These are phyloP conservation scores for Calycopis cecrops DNA, from an alignment of 1,140 invertebrate genomes.

Conservation along the genomic window DNA sequence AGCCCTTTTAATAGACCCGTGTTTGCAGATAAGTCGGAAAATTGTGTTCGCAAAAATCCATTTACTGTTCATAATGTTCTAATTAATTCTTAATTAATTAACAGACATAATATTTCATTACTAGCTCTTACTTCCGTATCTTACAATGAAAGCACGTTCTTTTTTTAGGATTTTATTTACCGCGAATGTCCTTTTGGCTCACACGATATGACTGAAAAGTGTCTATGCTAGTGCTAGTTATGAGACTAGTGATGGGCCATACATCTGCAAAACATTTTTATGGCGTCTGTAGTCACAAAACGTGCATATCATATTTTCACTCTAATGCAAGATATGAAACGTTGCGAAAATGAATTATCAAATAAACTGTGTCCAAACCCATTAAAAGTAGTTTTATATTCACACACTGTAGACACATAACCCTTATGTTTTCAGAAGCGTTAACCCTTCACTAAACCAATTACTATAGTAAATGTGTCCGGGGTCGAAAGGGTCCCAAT, in stretches of 20 bases:
- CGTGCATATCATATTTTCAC: too few species aligned
- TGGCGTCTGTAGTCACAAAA: too few species aligned
- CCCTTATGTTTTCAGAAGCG: conserved; percentile 5
- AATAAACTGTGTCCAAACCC: background rate
- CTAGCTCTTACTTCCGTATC: too few species aligned
- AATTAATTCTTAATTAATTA: conserved; percentile 1
- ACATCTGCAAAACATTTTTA: too few species aligned
- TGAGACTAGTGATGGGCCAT: too few species aligned
- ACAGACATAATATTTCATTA: background rate
- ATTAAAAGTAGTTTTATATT: background rate
- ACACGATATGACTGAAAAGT: too few species aligned
- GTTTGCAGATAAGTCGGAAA: conserved; percentile 21
- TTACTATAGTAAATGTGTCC: conserved; percentile 12
- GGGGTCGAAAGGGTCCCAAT: conserved; percentile 34
- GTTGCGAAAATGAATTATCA: too few species aligned
- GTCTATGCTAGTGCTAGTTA: too few species aligned
- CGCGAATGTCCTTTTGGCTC: too few species aligned
- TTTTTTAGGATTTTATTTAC: too few species aligned
- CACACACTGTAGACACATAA: background rate
- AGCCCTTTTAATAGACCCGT: conserved; percentile 35
- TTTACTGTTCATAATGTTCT: background rate
- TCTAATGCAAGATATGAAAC: too few species aligned
- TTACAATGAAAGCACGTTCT: too few species aligned
- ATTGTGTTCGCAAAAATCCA: conserved; percentile 2
- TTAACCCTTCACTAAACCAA: conserved; percentile 16